phyloP scores from a whole-genome alignment of 2,113 vertebrate genomes.

The Myotis lucifugus region DNA sequence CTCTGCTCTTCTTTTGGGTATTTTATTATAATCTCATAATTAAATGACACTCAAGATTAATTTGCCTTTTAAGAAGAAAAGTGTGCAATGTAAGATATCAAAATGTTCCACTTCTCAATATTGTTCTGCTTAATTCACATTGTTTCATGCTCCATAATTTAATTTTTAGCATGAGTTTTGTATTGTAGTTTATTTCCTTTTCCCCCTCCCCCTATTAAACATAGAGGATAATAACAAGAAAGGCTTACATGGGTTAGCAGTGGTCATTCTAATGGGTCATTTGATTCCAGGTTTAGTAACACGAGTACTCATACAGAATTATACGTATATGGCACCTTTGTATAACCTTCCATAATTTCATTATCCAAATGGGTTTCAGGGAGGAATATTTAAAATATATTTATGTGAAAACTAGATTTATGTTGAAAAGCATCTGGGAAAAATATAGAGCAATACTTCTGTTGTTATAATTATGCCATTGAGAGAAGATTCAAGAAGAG shows the following conservation, averaged over 20 bases:
- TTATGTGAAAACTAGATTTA: constrained; percentile 83
- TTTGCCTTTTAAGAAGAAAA: constrained; percentile 64
- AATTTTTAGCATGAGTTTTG: neutral
- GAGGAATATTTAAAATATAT: constrained; percentile 80
- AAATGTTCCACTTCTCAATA: neutral
- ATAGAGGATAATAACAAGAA: constrained; percentile 50
- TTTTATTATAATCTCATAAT: constrained; percentile 68
- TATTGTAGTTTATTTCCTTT: constrained; percentile 20
- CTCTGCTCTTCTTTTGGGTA: constrained; percentile 26
- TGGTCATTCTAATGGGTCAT: constrained; percentile 71
- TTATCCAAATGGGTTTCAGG: constrained; percentile 76
- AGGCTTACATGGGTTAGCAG: constrained; percentile 60
- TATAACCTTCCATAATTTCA: constrained; percentile 80
- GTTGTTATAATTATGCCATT: constrained; percentile 73
- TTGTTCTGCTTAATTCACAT: neutral
- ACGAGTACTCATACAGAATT: constrained; percentile 74
- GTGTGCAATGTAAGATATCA: neutral
- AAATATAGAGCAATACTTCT: constrained; percentile 75
- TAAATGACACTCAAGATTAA: constrained; percentile 50
- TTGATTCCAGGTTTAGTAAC: constrained; percentile 73
- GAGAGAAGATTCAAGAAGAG: constrained; percentile 76
- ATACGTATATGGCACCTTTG: constrained; percentile 75
- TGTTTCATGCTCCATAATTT: neutral
- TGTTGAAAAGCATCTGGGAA: constrained; percentile 78
- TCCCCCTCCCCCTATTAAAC: constrained; percentile 20